Percentiles rank a stretch among this genome's conserved stretches.
Evolutionary conservation across 2,888 invertebrate species (phyloP).

Genomic region (Hypsopygia costalis): DNA sequence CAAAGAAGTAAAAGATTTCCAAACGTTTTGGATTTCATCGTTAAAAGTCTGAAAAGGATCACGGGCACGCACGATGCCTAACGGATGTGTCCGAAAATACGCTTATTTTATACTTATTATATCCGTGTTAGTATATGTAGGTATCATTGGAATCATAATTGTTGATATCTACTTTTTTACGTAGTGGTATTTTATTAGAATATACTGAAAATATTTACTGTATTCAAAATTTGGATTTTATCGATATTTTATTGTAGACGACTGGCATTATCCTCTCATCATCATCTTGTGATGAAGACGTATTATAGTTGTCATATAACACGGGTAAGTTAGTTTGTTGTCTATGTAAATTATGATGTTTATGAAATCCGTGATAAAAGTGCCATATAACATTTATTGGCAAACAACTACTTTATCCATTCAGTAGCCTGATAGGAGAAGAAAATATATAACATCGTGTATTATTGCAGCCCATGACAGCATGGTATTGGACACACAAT

Average conservation of each 20-base stretch:
- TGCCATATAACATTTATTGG: constrained; percentile 60
- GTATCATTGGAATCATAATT: constrained; percentile 57
- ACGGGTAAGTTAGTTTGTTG: constrained; percentile 42
- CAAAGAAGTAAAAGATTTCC: constrained; percentile 18
- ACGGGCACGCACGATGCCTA: constrained; percentile 52
- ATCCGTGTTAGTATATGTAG: constrained; percentile 70
- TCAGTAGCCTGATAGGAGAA: constrained; percentile 10
- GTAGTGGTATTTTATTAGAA: constrained; percentile 53
- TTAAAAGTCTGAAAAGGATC: constrained; percentile 73
- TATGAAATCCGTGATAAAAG: constrained; percentile 59
- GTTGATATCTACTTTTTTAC: constrained; percentile 69
- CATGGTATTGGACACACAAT: constrained; percentile 20
- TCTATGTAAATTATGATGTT: constrained; percentile 38
- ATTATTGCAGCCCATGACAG: constrained; percentile 55
- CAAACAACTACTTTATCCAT: constrained; percentile 33
- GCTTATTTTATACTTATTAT: constrained; percentile 76
- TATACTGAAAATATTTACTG: constrained; percentile 40
- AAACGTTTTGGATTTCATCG: constrained; percentile 45
- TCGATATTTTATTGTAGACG: constrained; percentile 28
- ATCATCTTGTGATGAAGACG: constrained; percentile 34
- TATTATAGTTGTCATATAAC: constrained; percentile 49
- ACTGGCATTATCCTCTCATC: constrained; percentile 37
- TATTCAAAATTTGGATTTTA: constrained; percentile 45
- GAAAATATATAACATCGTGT: constrained; percentile 15
- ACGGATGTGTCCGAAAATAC: constrained; percentile 74